Evolutionary conservation across 2,888 invertebrate species (phyloP).

Genomic region (Galeruca laticollis): DNA sequence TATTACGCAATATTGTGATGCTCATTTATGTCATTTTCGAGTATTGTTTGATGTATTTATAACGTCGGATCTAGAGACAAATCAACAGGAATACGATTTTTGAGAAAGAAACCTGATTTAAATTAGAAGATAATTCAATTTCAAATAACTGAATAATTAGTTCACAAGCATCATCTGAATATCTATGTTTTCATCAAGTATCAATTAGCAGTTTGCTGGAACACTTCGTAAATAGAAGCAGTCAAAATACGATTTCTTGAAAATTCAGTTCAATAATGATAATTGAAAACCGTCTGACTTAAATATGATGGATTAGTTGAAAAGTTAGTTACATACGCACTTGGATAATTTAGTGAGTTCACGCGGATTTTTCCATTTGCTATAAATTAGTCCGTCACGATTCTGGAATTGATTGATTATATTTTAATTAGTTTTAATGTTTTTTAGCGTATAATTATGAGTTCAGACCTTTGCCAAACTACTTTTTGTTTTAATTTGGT

Average conservation of each 20-base stretch:
- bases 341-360: background rate
- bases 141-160: no score
- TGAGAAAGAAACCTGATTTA: no score
- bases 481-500: background rate
- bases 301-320: constrained; percentile 13
- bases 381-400: constrained; percentile 9
- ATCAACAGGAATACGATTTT: no score
- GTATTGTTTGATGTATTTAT: no score
- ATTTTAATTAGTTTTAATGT: constrained; percentile 2
- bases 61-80: no score
- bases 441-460: background rate
- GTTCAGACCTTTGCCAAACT: background rate
- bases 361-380: constrained; percentile 6
- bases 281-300: constrained; percentile 14
- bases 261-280: constrained; percentile 17
- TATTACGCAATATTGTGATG: no score
- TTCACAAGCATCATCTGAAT: no score
- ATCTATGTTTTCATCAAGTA: no score
- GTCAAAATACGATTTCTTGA: constrained; percentile 12
- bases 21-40: no score
- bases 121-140: no score
- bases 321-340: constrained; percentile 14
- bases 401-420: constrained; percentile 6
- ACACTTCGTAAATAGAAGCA: no score
- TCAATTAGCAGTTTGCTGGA: no score